Evolutionary conservation across 1,140 invertebrate genomes (phyloP), one percentile per base, ranked within the genome.

Genomic region (Drosophila parvula): DNA sequence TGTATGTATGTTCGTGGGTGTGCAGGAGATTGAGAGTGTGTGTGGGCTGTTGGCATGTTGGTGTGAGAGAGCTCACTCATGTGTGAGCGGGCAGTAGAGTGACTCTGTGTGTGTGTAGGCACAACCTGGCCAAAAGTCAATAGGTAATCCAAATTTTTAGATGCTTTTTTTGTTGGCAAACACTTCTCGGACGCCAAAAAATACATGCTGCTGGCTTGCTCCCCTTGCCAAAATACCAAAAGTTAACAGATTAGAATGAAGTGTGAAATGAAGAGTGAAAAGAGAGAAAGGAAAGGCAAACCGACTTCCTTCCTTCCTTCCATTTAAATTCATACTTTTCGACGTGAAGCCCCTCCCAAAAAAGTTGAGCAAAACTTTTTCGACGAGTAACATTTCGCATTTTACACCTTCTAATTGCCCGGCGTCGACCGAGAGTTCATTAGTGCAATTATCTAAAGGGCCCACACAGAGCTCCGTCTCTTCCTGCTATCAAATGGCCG

Each of bases 111-210:
- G 40, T 62, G 57, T 63, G 45, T 61, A 44, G 50, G 67, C 45
- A 38, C 43, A 64, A 74, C 65, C 76, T 70, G 51, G 70, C 68
- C 75, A 63, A 71, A 74, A 81, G 79, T 78, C 79, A 81, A 81
- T 81, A 81, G 79, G 79, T 81, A 81, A 81, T 71, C 79, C 79
- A 81, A 78, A 81, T 81, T 71, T 77, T 67, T 73, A 63, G 79
- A 48, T 68, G 58, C 43, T 56, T 71, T 50, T 73, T 73, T 57
- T n/a, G n/a, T 53, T 50, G 78, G 73, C 73, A 71, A 77, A 41
- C 58, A 34, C 57, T 27, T 43, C 18, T 43, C 14, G 40, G 12
- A 8, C 30, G 28, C 44, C 22, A 22, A 45, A 30, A 58, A 65
- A 58, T 30, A 22, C 10, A 22, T 22, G 36, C 10, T 28, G 12